These are phyloP conservation scores for Drosophila teissieri DNA, from an alignment of 1,140 invertebrate species.

Conservation along the genomic window DNA sequence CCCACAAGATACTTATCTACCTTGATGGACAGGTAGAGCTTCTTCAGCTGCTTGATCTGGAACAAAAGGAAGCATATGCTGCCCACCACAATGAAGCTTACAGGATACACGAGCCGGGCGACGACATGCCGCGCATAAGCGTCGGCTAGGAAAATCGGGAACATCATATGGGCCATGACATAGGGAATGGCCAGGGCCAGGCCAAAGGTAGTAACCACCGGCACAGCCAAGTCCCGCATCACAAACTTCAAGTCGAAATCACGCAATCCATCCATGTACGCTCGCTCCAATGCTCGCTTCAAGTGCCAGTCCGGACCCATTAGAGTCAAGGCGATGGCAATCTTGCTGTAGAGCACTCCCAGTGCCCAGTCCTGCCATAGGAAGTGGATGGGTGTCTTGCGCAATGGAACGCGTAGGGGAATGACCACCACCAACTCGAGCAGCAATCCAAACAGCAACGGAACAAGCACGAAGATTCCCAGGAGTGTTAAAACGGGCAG, in stretches of 20 bases:
- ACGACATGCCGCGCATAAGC: constrained; percentile 91
- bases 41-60: constrained; percentile 94
- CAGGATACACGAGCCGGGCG: constrained; percentile 95
- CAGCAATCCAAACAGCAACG: constrained; percentile 95
- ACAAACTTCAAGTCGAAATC: constrained; percentile 96
- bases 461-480: constrained; percentile 95
- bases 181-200: constrained; percentile 96
- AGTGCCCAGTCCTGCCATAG: constrained; percentile 99
- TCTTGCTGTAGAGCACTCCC: constrained; percentile 98
- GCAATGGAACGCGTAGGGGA: constrained; percentile 95
- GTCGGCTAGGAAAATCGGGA: constrained; percentile 91
- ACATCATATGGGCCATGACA: constrained; percentile 92
- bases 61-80: constrained; percentile 90
- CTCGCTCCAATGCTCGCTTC: constrained; percentile 95
- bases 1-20: constrained; percentile 99
- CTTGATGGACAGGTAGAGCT: constrained; percentile 99
- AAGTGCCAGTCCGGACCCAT: constrained; percentile 99
- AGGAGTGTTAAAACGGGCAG: constrained; percentile 87
- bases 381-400: constrained; percentile 97
- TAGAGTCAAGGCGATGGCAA: constrained; percentile 97
- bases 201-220: constrained; percentile 94
- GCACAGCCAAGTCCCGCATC: constrained; percentile 93
- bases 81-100: constrained; percentile 90
- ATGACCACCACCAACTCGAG: constrained; percentile 96
- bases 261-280: constrained; percentile 94